Evolutionary conservation across 1,140 invertebrate species (phyloP).

Genomic region (Penaeus indicus): DNA sequence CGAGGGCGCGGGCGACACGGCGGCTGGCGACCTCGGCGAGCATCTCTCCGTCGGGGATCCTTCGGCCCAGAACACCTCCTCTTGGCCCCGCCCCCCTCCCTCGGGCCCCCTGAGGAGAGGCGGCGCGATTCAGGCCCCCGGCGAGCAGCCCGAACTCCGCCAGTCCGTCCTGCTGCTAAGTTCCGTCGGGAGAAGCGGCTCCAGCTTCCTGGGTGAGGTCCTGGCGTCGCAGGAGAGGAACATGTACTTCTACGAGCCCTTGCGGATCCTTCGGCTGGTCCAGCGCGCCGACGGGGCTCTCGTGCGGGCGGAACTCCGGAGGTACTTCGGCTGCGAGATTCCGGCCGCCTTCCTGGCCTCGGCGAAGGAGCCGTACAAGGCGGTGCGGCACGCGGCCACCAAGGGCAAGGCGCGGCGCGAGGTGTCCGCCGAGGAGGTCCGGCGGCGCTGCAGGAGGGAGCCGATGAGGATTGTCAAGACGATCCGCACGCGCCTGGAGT

Average conservation of each 20-base stretch:
- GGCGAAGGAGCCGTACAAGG: neutral
- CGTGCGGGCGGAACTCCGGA: neutral
- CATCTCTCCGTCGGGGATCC: too few species aligned
- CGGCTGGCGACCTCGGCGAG: too few species aligned
- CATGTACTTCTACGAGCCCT: conserved; percentile 42
- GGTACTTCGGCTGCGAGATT: conserved; percentile 6
- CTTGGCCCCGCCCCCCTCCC: too few species aligned
- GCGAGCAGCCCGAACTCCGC: neutral
- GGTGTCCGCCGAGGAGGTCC: neutral
- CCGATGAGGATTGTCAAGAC: conserved; percentile 38
- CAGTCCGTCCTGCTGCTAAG: conserved; percentile 4
- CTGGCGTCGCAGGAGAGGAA: conserved; percentile 42
- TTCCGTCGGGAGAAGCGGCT: conserved; percentile 27
- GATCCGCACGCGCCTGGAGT: conserved; percentile 25
- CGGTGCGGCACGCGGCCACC: neutral
- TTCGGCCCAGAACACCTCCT: too few species aligned
- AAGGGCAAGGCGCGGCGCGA: too few species aligned
- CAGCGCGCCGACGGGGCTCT: neutral
- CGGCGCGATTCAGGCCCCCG: too few species aligned
- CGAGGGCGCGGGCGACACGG: too few species aligned
- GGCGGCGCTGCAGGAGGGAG: neutral
- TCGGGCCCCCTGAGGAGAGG: too few species aligned
- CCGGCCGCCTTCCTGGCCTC: neutral
- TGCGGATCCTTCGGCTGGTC: neutral
- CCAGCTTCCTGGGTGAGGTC: conserved; percentile 38